Evolutionary conservation across 2,888 invertebrate genomes (phyloP), one percentile per base, ranked within the genome.

Genomic region (Hoplodrina blanda): DNA sequence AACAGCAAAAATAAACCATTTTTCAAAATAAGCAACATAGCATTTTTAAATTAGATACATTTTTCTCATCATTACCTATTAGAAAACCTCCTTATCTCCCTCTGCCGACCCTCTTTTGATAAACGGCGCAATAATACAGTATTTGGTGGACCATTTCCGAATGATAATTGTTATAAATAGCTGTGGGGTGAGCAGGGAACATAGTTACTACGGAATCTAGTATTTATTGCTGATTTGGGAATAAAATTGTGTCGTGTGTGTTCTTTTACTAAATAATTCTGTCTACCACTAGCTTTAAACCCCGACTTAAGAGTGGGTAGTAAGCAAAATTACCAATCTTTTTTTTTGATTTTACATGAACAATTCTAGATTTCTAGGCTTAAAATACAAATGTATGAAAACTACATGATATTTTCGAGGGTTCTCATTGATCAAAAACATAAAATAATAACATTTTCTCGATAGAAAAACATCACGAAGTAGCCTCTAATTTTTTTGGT

Each of bases 111-210:
- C 66, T 56, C 55, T 44, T 75, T 64, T 82, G 84, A 82, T 52
- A 76, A 76, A 82, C 46, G 46, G 78, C 68, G 78, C 62, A 81
- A 78, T 82, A 75, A 80, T 73, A 76, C 17, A 53, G 84, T 61
- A 72, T 75, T 82, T 76, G 76, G 65, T 52, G 56, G 72, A 67
- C 49, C 53, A 78, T 63, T 81, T 72, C 53, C 69, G 71, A 73
- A 66, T 66, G 67, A 68, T 83, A 81, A 84, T 85, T 81, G 85
- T 69, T 85, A 84, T 84, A 85, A 78, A 84, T 81, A 73, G 73
- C 57, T 46, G 10, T 15, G 69, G 82, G 76, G 70, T 55, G 41
- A n/a, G 53, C 54, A 65, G 56, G 11, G 41, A 44, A 53, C 20
- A 25, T 2, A 13, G 41, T 3, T 41, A 11, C 13, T 41, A 11